phyloP scores from a whole-genome alignment of 2,888 invertebrate species.

The Campoplex capitator region DNA sequence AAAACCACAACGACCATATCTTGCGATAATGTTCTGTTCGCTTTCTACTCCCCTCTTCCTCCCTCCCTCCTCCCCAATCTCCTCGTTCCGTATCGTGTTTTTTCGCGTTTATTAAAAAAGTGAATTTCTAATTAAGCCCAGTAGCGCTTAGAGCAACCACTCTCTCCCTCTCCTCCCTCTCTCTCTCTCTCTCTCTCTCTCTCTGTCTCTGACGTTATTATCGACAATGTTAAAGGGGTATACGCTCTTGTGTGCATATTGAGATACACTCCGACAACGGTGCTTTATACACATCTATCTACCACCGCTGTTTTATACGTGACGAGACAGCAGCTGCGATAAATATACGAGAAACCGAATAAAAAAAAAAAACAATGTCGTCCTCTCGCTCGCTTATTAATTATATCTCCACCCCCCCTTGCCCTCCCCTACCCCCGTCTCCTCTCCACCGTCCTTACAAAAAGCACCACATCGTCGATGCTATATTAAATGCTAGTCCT shows the following conservation, averaged over 20 bases:
- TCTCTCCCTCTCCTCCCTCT: constrained; percentile 18
- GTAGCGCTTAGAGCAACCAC: constrained; percentile 58
- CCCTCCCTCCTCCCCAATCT: neutral
- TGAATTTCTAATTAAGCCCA: constrained; percentile 73
- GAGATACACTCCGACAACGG: constrained; percentile 22
- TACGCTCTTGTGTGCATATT: constrained; percentile 2
- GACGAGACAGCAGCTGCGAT: constrained; percentile 68
- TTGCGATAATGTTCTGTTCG: constrained; percentile 52
- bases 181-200: constrained; percentile 10
- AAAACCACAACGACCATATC: constrained; percentile 34
- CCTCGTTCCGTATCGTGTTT: constrained; percentile 23
- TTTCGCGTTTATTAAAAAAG: constrained; percentile 64
- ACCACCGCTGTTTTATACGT: neutral
- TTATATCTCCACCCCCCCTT: constrained; percentile 26
- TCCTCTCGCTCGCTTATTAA: constrained; percentile 66
- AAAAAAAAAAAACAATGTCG: constrained; percentile 52
- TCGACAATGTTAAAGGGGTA: constrained; percentile 43
- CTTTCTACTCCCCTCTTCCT: neutral
- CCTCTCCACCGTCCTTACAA: constrained; percentile 14
- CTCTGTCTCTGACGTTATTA: constrained; percentile 56
- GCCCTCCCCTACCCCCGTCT: too few species aligned
- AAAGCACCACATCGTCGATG: constrained; percentile 28
- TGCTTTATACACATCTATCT: constrained; percentile 1
- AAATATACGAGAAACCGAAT: constrained; percentile 57
- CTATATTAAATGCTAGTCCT: constrained; percentile 55